Evolutionary conservation across 2,888 invertebrate genomes (phyloP).

Genomic region (Molanna angustata): DNA sequence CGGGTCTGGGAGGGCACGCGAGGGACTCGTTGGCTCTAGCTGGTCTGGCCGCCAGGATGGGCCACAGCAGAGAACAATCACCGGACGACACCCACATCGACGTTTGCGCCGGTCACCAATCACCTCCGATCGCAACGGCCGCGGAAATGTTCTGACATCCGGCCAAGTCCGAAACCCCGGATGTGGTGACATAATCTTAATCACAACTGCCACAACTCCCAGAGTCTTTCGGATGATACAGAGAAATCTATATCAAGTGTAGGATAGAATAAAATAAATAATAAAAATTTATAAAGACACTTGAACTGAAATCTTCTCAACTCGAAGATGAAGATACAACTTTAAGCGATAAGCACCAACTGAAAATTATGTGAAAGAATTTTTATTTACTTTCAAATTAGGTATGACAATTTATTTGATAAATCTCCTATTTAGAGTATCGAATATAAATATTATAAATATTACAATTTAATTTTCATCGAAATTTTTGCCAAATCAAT

Average conservation of each 20-base stretch:
- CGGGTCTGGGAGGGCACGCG: conserved; percentile 15
- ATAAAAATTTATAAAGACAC: no score
- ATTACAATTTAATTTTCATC: no score
- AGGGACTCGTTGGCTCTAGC: conserved; percentile 20
- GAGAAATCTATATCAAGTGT: neutral
- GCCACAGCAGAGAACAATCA: conserved; percentile 11
- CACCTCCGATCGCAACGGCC: conserved; percentile 17
- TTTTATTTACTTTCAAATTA: no score
- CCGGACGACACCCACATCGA: conserved; percentile 28
- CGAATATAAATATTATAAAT: no score
- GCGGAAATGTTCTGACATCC: conserved; percentile 31
- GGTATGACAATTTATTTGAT: no score
- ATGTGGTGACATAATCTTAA: conserved; percentile 8
- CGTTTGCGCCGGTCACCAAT: conserved; percentile 26
- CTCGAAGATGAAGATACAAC: no score
- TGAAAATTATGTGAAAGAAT: no score
- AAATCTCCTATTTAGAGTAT: no score
- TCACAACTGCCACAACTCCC: neutral
- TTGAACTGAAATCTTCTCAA: no score
- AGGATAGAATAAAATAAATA: neutral
- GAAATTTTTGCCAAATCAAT: no score
- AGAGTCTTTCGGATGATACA: neutral
- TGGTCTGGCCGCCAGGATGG: conserved; percentile 10
- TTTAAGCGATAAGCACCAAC: no score
- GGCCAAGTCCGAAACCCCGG: conserved; percentile 14